Evolutionary conservation across 2,888 invertebrate species (phyloP).

Genomic region (Nipponacmea schrenckii): DNA sequence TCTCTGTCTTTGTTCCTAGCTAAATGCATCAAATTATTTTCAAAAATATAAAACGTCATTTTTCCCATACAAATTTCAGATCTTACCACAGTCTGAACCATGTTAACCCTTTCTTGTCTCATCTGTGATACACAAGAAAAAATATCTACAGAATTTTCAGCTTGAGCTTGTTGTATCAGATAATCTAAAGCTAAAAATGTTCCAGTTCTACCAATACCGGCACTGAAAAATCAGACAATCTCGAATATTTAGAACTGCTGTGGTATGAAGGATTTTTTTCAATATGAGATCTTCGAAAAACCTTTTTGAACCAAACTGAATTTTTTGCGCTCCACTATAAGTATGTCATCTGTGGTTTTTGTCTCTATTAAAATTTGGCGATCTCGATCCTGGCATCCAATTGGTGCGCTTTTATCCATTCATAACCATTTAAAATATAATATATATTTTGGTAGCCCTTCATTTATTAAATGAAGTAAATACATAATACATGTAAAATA

Average conservation of each 20-base stretch:
- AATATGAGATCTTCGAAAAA: too few species aligned
- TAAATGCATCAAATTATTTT: conserved; percentile 24
- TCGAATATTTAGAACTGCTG: background rate
- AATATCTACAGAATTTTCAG: conserved; percentile 40
- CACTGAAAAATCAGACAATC: conserved; percentile 32
- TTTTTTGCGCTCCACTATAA: too few species aligned
- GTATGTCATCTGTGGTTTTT: too few species aligned
- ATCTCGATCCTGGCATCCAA: too few species aligned
- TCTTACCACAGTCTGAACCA: conserved; percentile 46
- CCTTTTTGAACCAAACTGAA: too few species aligned
- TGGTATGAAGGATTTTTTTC: too few species aligned
- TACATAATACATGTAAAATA: too few species aligned
- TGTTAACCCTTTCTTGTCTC: conserved; percentile 45
- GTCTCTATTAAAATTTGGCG: too few species aligned
- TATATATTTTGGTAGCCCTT: background rate
- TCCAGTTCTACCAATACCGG: conserved; percentile 52
- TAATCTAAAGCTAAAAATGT: conserved; percentile 50
- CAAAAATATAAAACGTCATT: too few species aligned
- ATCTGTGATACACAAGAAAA: conserved; percentile 44
- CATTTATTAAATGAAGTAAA: background rate
- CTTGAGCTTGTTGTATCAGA: conserved; percentile 44
- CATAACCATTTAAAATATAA: background rate
- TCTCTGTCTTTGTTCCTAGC: conserved; percentile 16
- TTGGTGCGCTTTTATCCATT: too few species aligned
- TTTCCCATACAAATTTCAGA: too few species aligned